Base-by-base conservation (phyloP, 1,140 invertebrate species). In the Rhyzopertha dominica region DNA sequence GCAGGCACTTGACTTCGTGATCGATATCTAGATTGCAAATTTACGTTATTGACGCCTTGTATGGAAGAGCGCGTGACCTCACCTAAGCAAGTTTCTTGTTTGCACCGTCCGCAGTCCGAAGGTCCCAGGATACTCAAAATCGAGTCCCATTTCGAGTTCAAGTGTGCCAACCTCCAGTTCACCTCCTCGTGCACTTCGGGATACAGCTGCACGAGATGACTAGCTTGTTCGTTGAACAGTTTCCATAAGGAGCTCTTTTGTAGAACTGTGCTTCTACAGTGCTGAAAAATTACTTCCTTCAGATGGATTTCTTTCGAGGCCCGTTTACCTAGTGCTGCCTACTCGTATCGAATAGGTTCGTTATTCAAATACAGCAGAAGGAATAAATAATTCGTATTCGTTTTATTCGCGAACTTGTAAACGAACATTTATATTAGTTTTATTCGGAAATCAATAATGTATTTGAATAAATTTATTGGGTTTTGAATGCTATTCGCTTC, bases 181-280 rank as follows among this genome's bases (percentile, higher is more conserved):
- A 90, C 81, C 74, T 90, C 85, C 61, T 87, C 84, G 54, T 78
- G 79, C 35, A 84, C 72, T 39, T 80, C 76, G 56, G 85, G 83
- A 24, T 72, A 69, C 61, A 79, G 79, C 34, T 81, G 74, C 48
- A 80, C 74, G 52, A 85, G 74, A 59, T 88, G 74, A 66, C 81
- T 81, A 53, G 83, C 81, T 68, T 89, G 86, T 53, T 89, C 86
- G 50, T 85, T 84, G 57, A 90, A 86, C 51, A 87, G 71, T 56
- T 80, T 75, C 45, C 81, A 77, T 51, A 83, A 75, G 23, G 81
- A 81, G 35, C 51, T 62, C 43, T 64, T 62, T 51, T 65, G 54
- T 18, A 49, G 48, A 10, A 65, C 58, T 39, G 53, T 52, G 50
- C 51, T 58, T 23, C 54, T 59, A 61, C 84, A 82, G 67, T 71